These are phyloP conservation scores for Machimus atricapillus DNA, from an alignment of 2,888 invertebrate species.

Conservation along the genomic window DNA sequence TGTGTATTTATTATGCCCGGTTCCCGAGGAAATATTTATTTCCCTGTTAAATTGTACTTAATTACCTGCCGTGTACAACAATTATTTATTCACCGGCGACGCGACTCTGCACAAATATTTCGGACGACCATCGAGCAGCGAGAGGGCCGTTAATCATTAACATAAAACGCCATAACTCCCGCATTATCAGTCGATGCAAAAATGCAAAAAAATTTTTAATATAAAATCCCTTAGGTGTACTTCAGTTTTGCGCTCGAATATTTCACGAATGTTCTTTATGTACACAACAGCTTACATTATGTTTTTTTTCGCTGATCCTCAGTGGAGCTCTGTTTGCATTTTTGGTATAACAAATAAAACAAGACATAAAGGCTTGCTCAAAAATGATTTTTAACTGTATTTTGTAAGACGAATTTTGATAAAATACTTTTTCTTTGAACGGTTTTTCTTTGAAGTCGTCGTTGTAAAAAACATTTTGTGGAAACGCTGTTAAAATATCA, in stretches of 20 bases:
- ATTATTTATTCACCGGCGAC: background rate
- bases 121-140: background rate
- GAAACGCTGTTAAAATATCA: slow-evolving; percentile 5
- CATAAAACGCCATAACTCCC: background rate
- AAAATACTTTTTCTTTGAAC: background rate
- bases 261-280: background rate
- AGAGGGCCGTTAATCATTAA: background rate
- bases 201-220: background rate
- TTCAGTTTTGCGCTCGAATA: background rate
- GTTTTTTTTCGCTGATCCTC: background rate
- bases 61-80: background rate
- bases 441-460: background rate
- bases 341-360: background rate
- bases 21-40: background rate
- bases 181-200: background rate
- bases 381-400: background rate
- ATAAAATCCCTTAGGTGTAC: background rate
- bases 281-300: background rate
- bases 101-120: background rate
- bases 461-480: background rate
- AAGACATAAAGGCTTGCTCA: background rate
- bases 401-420: background rate
- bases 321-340: background rate
- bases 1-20: background rate
- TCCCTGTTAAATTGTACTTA: background rate